A percentile compares a stretch with the other conserved stretches of the same genome.
These are phyloP conservation scores for Bombus terrestris DNA, from an alignment of 1,140 invertebrate genomes.

Conservation along the genomic window DNA sequence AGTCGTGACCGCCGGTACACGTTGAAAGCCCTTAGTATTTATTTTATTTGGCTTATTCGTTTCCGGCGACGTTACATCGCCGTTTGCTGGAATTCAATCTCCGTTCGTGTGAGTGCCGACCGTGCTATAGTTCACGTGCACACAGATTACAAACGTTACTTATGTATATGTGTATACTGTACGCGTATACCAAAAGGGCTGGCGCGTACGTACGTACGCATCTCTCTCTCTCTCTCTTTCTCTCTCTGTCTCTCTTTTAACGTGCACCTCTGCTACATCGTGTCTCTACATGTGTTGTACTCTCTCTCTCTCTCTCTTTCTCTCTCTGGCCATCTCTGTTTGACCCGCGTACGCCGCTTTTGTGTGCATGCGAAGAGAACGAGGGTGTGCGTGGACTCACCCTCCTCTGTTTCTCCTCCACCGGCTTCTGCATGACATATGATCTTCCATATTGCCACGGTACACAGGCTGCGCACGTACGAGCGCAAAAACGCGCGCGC, in stretches of 20 bases:
- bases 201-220: not conserved
- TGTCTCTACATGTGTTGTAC: not conserved
- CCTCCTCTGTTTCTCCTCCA: conserved; percentile 55
- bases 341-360: conserved; percentile 37
- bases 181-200: too few species aligned
- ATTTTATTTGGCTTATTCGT: conserved; percentile 78
- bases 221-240: not conserved
- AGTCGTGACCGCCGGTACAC: conserved; percentile 44
- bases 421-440: conserved; percentile 76
- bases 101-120: conserved; percentile 47
- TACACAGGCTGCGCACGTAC: conserved; percentile 64
- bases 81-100: conserved; percentile 77
- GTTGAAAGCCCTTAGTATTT: conserved; percentile 72
- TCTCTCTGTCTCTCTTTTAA: not conserved
- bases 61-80: conserved; percentile 72
- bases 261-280: too few species aligned
- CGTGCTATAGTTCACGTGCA: not conserved
- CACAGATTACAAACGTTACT: not conserved
- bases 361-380: conserved; percentile 69
- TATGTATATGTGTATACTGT: too few species aligned
- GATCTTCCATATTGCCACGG: conserved; percentile 77
- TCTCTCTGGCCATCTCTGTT: not conserved
- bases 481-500: conserved; percentile 55
- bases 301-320: not conserved
- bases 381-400: conserved; percentile 29